Conservation (phyloP, 2,888 invertebrate species). For the Temnothorax unifasciatus region DNA sequence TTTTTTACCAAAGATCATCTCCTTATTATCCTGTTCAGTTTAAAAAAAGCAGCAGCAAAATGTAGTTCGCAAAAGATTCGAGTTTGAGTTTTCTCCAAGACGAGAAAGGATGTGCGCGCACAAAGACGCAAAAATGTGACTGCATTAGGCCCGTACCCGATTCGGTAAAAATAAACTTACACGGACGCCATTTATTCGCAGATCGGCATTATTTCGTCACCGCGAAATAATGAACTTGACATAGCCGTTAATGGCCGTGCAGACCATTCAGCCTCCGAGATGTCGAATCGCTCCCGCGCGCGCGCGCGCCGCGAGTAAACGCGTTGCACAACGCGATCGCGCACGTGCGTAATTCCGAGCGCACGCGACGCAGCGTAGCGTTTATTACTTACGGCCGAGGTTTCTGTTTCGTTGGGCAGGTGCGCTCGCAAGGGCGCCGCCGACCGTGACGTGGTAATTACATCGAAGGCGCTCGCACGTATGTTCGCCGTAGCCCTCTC, state of each 20-base stretch:
- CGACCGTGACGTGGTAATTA: constrained; percentile 78
- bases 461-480: constrained; percentile 12
- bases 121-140: not conserved
- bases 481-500: not conserved
- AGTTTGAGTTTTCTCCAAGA: constrained; percentile 12
- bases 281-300: constrained; percentile 28
- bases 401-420: constrained; percentile 75
- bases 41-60: constrained; percentile 5
- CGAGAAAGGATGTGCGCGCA: not conserved
- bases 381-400: constrained; percentile 55
- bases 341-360: constrained; percentile 71
- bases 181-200: not conserved
- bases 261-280: constrained; percentile 28
- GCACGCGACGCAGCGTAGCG: constrained; percentile 64
- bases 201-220: not conserved
- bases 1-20: constrained; percentile 12
- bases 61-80: constrained; percentile 22
- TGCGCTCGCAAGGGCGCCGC: constrained; percentile 73
- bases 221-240: constrained; percentile 28
- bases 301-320: constrained; percentile 24
- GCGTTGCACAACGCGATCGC: constrained; percentile 62
- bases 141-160: not conserved
- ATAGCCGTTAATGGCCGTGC: constrained; percentile 56
- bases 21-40: constrained; percentile 24
- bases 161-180: not conserved